Evolutionary conservation across 1,140 invertebrate species (phyloP).

Genomic region (Anthonomus grandis): DNA sequence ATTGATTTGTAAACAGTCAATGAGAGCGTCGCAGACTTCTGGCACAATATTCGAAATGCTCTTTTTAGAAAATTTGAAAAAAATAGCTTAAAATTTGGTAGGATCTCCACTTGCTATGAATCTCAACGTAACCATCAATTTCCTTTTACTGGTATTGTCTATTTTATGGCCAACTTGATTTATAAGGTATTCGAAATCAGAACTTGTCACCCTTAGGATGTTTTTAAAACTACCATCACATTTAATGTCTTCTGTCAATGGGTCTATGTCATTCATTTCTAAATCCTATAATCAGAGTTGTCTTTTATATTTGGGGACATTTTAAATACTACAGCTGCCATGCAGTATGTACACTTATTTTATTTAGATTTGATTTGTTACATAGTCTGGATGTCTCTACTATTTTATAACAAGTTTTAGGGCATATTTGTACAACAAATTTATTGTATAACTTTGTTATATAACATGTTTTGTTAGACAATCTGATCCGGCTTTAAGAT

Average conservation of each 20-base stretch:
- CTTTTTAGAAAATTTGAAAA: slow-evolving; percentile 14
- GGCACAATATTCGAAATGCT: slow-evolving; percentile 6
- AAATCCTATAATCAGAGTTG: no score
- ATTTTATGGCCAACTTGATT: slow-evolving; percentile 3
- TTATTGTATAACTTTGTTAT: no score
- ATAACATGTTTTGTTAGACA: no score
- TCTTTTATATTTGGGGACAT: no score
- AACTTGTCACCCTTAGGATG: not conserved
- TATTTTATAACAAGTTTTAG: no score
- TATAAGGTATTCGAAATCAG: slow-evolving; percentile 7
- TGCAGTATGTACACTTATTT: no score
- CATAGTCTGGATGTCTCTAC: no score
- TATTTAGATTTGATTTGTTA: no score
- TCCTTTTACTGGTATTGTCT: slow-evolving; percentile 4
- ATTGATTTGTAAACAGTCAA: slow-evolving; percentile 6
- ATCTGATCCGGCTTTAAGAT: no score
- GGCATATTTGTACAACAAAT: no score
- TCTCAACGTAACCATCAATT: slow-evolving; percentile 4
- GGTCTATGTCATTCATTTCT: not conserved
- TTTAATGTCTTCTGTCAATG: not conserved
- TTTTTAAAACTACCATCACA: no score
- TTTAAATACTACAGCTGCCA: no score
- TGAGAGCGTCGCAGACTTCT: slow-evolving; percentile 12
- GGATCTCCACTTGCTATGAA: not conserved
- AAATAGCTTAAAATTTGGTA: slow-evolving; percentile 1